Evolutionary conservation across 2,888 invertebrate genomes (phyloP).

Genomic region (Drosophila eohydei): DNA sequence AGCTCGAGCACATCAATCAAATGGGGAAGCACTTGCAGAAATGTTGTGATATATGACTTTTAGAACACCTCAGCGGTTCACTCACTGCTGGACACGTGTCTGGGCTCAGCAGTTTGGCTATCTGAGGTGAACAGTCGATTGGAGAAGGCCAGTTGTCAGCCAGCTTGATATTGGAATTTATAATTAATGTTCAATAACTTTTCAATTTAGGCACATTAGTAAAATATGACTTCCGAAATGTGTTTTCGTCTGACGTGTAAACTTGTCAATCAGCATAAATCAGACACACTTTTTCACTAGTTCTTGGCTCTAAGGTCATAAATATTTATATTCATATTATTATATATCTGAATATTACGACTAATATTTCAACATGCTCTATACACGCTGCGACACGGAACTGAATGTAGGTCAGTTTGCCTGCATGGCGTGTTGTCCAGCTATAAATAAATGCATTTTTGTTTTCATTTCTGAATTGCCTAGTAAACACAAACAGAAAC

Average conservation of each 20-base stretch:
- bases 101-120: conserved; percentile 39
- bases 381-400: conserved; percentile 45
- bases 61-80: conserved; percentile 40
- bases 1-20: conserved; percentile 53
- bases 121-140: conserved; percentile 57
- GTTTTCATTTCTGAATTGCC: conserved; percentile 62
- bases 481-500: conserved; percentile 50
- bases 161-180: conserved; percentile 61
- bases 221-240: conserved; percentile 33
- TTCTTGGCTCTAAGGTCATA: conserved; percentile 57
- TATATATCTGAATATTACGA: conserved; percentile 36
- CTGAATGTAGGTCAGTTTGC: conserved; percentile 69
- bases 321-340: conserved; percentile 16
- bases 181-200: conserved; percentile 72
- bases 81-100: conserved; percentile 47
- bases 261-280: conserved; percentile 61
- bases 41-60: conserved; percentile 33
- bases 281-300: conserved; percentile 26
- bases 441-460: conserved; percentile 66
- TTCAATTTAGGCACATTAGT: conserved; percentile 54
- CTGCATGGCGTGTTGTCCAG: conserved; percentile 55
- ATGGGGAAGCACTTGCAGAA: conserved; percentile 15
- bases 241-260: conserved; percentile 48
- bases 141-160: conserved; percentile 62
- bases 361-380: conserved; percentile 45